Evolutionary conservation across 2,797 vertebrate species (phyloP).

Genomic region (Eulemur albifrons): DNA sequence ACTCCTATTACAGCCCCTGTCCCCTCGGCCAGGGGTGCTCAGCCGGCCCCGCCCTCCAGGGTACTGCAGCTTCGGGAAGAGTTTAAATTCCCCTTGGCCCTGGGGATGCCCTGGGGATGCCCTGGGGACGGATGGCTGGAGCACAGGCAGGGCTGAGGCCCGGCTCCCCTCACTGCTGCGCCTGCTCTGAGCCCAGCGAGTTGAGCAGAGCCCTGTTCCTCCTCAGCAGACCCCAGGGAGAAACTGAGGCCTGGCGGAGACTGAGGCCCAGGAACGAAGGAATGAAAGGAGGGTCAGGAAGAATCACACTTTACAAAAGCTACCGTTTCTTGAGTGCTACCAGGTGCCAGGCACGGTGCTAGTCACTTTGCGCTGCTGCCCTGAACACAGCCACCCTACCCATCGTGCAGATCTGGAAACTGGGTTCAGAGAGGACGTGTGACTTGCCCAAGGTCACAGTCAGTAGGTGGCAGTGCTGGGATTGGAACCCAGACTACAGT

Average conservation of each 20-base stretch:
- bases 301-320: background rate
- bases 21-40: background rate
- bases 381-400: background rate
- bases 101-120: no score
- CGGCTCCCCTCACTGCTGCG: background rate
- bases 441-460: background rate
- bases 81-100: background rate
- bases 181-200: background rate
- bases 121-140: background rate
- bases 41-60: background rate
- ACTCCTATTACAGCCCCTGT: background rate
- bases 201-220: background rate
- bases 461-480: background rate
- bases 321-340: fast-evolving
- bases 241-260: background rate
- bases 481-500: background rate
- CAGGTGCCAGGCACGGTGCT: fast-evolving
- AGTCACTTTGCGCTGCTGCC: fast-evolving
- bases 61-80: background rate
- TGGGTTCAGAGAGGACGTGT: background rate
- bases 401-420: background rate
- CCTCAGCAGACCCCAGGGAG: background rate
- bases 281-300: background rate
- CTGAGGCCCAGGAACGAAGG: no score
- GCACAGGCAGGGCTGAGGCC: background rate